Evolutionary conservation across 1,140 invertebrate genomes (phyloP).

Genomic region (Daktulosphaira vitifoliae): DNA sequence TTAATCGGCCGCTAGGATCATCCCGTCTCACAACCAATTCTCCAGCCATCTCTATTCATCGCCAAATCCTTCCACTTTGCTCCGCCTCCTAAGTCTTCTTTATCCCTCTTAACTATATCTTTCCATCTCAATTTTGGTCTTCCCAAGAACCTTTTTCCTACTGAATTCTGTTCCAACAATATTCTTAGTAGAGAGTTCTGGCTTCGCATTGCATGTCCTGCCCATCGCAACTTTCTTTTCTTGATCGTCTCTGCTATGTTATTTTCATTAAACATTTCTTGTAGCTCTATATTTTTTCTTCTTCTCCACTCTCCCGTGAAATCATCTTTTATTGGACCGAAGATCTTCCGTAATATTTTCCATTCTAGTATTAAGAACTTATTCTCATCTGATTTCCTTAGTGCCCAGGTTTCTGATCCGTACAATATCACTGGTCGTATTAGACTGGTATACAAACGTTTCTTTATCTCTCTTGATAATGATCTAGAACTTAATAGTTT

Average conservation of each 20-base stretch:
- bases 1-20: constrained; percentile 18
- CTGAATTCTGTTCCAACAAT: neutral
- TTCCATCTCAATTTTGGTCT: constrained; percentile 10
- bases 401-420: constrained; percentile 18
- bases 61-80: constrained; percentile 22
- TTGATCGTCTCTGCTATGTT: constrained; percentile 6
- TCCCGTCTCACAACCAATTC: constrained; percentile 19
- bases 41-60: constrained; percentile 13
- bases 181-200: constrained; percentile 7
- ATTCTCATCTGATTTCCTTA: constrained; percentile 7
- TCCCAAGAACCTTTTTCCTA: neutral
- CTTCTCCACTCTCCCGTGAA: neutral
- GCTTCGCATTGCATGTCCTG: constrained; percentile 4
- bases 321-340: constrained; percentile 7
- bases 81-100: constrained; percentile 15
- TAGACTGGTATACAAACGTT: constrained; percentile 14
- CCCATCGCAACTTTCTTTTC: constrained; percentile 5
- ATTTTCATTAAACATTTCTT: constrained; percentile 12
- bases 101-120: constrained; percentile 6
- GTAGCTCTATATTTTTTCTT: constrained; percentile 4
- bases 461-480: constrained; percentile 21
- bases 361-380: constrained; percentile 7
- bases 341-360: constrained; percentile 7
- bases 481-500: constrained; percentile 11
- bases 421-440: constrained; percentile 20